These are phyloP conservation scores for Aplysina aerophoba DNA, from an alignment of 37 sponge, comb jelly and placozoan species.

Conservation along the genomic window DNA sequence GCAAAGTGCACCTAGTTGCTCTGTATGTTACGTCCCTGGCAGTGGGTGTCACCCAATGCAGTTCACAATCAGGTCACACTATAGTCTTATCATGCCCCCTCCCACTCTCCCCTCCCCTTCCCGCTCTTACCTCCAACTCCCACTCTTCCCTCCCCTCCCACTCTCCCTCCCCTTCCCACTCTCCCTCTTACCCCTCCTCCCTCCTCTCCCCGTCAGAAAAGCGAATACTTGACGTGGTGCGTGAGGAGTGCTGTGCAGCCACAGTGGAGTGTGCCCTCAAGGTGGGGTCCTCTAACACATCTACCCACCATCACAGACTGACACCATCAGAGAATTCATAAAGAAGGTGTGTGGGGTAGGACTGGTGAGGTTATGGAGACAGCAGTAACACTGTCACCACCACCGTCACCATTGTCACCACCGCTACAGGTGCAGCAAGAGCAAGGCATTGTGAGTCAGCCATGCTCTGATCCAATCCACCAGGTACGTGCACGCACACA, in stretches of 20 bases:
- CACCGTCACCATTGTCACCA: too few relatives aligned
- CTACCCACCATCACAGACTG: conserved; percentile 76
- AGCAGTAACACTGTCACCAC: too few relatives aligned
- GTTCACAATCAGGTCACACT: too few relatives aligned
- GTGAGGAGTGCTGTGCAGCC: neutral
- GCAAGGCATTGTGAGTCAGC: conserved; percentile 35
- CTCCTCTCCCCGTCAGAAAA: neutral
- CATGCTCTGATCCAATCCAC: conserved; percentile 82
- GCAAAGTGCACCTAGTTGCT: too few relatives aligned
- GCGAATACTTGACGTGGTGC: neutral
- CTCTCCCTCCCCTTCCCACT: neutral
- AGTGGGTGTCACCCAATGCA: too few relatives aligned
- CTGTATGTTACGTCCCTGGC: too few relatives aligned
- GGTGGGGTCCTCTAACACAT: conserved; percentile 95
- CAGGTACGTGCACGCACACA: conserved; percentile 33
- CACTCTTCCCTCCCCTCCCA: neutral
- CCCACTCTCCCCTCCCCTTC: too few relatives aligned
- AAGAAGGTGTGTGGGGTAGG: conserved; percentile 49
- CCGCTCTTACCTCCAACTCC: neutral
- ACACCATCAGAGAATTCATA: conserved; percentile 87
- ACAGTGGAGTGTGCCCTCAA: conserved; percentile 36
- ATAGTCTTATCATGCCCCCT: too few relatives aligned
- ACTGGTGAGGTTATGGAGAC: too few relatives aligned
- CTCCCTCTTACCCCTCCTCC: neutral
- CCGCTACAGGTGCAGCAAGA: conserved; percentile 54